These are phyloP conservation scores for Ischnus inquisitorius DNA, from an alignment of 2,888 invertebrate genomes.

Conservation along the genomic window DNA sequence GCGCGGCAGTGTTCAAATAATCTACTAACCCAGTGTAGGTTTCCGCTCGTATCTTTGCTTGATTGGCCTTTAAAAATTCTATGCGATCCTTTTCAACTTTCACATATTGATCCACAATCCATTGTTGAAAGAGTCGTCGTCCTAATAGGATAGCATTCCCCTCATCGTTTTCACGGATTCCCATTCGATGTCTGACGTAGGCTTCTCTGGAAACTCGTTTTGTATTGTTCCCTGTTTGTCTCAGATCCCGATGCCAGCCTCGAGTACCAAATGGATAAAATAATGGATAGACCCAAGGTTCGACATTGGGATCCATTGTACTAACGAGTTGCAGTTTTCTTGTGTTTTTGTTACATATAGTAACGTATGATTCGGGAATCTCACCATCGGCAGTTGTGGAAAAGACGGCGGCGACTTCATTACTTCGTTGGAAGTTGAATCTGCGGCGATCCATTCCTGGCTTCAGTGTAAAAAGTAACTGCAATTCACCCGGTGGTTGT, in stretches of 20 bases:
- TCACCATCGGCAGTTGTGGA: conserved; percentile 69
- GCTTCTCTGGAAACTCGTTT: conserved; percentile 19
- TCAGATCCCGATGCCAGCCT: conserved; percentile 53
- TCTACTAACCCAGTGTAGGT: background rate
- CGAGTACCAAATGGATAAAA: conserved; percentile 67
- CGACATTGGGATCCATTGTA: no score
- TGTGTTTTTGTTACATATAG: background rate
- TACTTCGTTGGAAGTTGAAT: conserved; percentile 70
- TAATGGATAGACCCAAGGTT: conserved; percentile 58
- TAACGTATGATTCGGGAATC: conserved; percentile 39
- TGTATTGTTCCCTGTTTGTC: conserved; percentile 13
- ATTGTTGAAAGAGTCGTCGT: conserved; percentile 48
- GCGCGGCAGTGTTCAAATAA: background rate
- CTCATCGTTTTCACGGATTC: background rate
- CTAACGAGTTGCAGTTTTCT: no score
- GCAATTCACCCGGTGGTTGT: conserved; percentile 54
- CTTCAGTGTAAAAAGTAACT: conserved; percentile 67
- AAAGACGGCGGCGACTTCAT: conserved; percentile 72
- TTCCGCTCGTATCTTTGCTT: conserved; percentile 57
- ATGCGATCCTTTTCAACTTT: conserved; percentile 53
- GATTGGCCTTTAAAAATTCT: conserved; percentile 44
- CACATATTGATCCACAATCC: conserved; percentile 62
- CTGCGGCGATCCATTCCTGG: conserved; percentile 65
- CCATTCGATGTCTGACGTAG: conserved; percentile 34
- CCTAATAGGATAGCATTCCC: conserved; percentile 62